phyloP scores from a whole-genome alignment of 2,888 invertebrate genomes.

The Notodonta ziczac region DNA sequence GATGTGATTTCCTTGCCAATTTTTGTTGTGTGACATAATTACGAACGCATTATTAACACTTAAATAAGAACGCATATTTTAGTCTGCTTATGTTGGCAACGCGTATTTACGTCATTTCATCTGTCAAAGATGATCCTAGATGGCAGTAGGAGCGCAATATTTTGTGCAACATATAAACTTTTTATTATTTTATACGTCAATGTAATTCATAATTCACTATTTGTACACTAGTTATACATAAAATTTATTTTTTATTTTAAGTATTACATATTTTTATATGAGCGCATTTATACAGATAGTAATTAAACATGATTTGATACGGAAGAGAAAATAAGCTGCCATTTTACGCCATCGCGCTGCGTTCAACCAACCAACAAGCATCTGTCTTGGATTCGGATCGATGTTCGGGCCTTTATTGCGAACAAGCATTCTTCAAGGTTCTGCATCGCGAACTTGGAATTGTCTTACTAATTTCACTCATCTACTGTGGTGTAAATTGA shows the following conservation, averaged over 20 bases:
- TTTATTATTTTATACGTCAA: slow-evolving; percentile 21
- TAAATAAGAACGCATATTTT: slow-evolving; percentile 24
- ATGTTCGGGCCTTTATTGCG: slow-evolving; percentile 88
- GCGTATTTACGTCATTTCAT: slow-evolving; percentile 4
- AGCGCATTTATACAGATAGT: background rate
- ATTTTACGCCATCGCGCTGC: slow-evolving; percentile 58
- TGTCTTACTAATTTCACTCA: slow-evolving; percentile 85
- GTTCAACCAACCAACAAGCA: slow-evolving; percentile 65
- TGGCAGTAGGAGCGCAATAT: slow-evolving; percentile 35
- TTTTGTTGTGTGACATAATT: background rate
- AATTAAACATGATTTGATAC: slow-evolving; percentile 29
- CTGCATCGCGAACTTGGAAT: slow-evolving; percentile 89
- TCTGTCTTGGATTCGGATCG: slow-evolving; percentile 85
- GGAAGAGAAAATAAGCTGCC: slow-evolving; percentile 44
- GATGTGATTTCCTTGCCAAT: too few relatives aligned
- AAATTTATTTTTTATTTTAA: slow-evolving; percentile 19
- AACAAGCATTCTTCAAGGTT: slow-evolving; percentile 87
- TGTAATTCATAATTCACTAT: slow-evolving; percentile 6
- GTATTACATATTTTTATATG: slow-evolving; percentile 4
- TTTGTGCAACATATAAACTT: slow-evolving; percentile 36
- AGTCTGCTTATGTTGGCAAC: slow-evolving; percentile 25
- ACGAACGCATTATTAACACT: background rate
- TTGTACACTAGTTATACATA: slow-evolving; percentile 7
- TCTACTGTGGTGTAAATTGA: slow-evolving; percentile 86
- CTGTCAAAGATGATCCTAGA: slow-evolving; percentile 25